These are phyloP conservation scores for Actenoides lindsayi DNA, from an alignment of 2,113 vertebrate genomes.

Conservation along the genomic window DNA sequence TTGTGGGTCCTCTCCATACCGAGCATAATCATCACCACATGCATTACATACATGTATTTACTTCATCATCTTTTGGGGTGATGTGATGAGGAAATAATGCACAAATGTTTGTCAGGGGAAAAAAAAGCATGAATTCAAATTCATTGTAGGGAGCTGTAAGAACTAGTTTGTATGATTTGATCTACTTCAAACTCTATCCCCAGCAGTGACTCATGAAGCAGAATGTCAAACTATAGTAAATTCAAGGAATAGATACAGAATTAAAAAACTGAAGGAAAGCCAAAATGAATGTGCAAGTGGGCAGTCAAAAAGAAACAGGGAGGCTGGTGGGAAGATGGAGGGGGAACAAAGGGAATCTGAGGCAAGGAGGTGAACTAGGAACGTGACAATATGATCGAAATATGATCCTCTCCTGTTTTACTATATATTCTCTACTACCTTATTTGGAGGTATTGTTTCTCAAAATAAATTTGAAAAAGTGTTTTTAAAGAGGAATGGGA, in stretches of 20 bases:
- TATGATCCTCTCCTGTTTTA: neutral
- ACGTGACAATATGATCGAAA: neutral
- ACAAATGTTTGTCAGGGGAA: neutral
- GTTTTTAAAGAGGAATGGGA: neutral
- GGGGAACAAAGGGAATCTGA: conserved; percentile 19
- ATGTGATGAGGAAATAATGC: neutral
- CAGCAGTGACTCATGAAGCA: conserved; percentile 34
- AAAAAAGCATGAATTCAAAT: neutral
- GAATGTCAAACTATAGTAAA: conserved; percentile 34
- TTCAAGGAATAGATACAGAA: neutral
- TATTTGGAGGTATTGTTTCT: neutral
- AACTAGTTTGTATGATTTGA: conserved; percentile 23
- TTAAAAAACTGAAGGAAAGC: conserved; percentile 3
- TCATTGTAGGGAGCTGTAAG: neutral
- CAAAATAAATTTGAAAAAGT: neutral
- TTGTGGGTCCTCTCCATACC: neutral
- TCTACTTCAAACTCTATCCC: conserved; percentile 1
- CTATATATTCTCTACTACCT: neutral
- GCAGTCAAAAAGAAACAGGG: conserved; percentile 1
- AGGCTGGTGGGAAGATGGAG: conserved; percentile 3
- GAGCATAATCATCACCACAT: neutral
- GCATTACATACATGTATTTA: neutral
- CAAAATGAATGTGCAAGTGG: neutral
- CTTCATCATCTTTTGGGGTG: neutral
- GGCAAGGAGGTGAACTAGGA: conserved; percentile 3